Percentiles rank a stretch among this genome's conserved stretches.
Evolutionary conservation across 2,797 vertebrate genomes (phyloP).

Genomic region (Capromys pilorides): DNA sequence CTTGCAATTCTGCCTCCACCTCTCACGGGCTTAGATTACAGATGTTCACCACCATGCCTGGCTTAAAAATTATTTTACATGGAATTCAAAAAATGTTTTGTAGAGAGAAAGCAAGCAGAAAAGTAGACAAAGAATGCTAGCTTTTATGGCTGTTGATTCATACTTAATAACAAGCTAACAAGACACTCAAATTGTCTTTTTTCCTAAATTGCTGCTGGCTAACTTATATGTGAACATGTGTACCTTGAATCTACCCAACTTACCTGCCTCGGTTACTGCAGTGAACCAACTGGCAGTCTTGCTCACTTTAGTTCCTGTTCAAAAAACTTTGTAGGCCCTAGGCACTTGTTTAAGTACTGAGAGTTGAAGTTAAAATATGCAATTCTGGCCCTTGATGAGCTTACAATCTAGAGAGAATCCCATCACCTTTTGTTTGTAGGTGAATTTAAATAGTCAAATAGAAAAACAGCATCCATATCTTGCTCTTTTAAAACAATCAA

Average conservation of each 20-base stretch:
- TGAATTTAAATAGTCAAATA: conserved; percentile 18
- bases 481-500: conserved; percentile 31
- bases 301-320: background rate
- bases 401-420: conserved; percentile 51
- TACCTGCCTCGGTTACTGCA: background rate
- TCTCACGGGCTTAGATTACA: background rate
- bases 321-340: conserved; percentile 6
- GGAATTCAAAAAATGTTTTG: background rate
- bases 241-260: too few relatives aligned
- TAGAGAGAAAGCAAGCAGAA: background rate
- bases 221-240: too few relatives aligned
- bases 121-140: background rate
- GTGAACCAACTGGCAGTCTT: background rate
- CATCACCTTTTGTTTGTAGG: background rate
- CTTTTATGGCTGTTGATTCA: background rate
- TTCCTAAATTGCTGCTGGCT: background rate
- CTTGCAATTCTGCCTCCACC: background rate
- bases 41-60: background rate
- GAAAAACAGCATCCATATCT: conserved; percentile 6
- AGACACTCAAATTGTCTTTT: background rate
- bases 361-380: background rate
- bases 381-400: conserved; percentile 61
- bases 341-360: background rate
- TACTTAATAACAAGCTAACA: background rate
- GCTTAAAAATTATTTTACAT: background rate